Percentiles rank a stretch among this genome's conserved stretches.
Conservation (phyloP, 1,140 invertebrate species). For the Pogonognathellus flavescens region DNA sequence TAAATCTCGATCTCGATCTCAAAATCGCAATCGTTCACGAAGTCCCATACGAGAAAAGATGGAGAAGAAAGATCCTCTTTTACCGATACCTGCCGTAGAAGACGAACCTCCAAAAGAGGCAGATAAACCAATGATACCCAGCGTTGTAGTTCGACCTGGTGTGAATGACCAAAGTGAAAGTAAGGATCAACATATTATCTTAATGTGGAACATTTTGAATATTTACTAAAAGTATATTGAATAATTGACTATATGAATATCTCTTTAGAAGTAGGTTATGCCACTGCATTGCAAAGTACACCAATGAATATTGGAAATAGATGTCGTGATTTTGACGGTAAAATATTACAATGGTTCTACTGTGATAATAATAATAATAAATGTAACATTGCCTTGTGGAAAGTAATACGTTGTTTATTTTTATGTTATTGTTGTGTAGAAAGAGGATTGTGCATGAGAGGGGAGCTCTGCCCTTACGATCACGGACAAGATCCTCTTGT, state of each 20-base stretch:
- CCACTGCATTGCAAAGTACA: slow-evolving; percentile 1
- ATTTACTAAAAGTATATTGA: no score
- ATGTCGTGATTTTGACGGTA: slow-evolving; percentile 74
- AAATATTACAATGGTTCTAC: slow-evolving; percentile 55
- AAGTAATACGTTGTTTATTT: no score
- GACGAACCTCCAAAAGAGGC: background rate
- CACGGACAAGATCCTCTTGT: slow-evolving; percentile 95
- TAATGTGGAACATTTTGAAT: no score
- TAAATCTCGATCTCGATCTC: slow-evolving; percentile 65
- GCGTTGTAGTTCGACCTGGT: slow-evolving; percentile 52
- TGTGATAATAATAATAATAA: no score
- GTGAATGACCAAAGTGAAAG: slow-evolving; percentile 56
- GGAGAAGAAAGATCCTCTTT: slow-evolving; percentile 50
- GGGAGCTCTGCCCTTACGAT: slow-evolving; percentile 95
- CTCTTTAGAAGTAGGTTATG: slow-evolving; percentile 60
- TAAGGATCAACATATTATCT: slow-evolving; percentile 44
- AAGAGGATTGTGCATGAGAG: slow-evolving; percentile 94
- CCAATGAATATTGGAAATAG: slow-evolving; percentile 63
- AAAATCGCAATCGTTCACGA: slow-evolving; percentile 53
- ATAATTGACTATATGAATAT: no score
- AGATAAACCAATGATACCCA: background rate
- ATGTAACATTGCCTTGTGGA: no score
- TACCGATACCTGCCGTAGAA: slow-evolving; percentile 18
- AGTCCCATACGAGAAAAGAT: slow-evolving; percentile 47
- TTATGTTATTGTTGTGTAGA: slow-evolving; percentile 73